These are phyloP conservation scores for Drosophila quasianomalipes DNA, from an alignment of 2,888 invertebrate species.

Conservation along the genomic window DNA sequence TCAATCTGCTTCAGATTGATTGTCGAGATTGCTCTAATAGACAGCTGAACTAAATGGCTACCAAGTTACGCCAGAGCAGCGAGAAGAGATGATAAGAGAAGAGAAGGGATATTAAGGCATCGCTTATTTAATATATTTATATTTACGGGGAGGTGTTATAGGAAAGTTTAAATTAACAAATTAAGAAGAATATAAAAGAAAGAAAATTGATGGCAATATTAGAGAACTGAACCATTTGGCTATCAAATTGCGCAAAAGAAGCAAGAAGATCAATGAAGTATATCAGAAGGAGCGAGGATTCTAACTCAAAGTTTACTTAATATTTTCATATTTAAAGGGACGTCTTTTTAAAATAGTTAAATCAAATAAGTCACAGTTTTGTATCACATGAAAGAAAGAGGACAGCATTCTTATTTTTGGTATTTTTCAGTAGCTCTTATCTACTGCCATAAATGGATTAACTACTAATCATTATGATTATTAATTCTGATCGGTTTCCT, in stretches of 20 bases:
- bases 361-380: background rate
- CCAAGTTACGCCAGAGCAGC: conserved; percentile 23
- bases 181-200: background rate
- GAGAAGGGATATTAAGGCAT: background rate
- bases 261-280: background rate
- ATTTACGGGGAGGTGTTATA: conserved; percentile 5
- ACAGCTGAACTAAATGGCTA: conserved; percentile 11
- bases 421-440: background rate
- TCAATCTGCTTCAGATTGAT: conserved; percentile 58
- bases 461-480: background rate
- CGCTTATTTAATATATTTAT: background rate
- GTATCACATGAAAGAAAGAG: background rate
- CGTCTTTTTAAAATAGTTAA: background rate
- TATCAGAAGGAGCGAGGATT: background rate
- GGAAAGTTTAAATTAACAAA: background rate
- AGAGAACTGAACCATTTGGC: background rate
- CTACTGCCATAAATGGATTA: background rate
- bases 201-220: background rate
- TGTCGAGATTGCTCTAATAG: conserved; percentile 34
- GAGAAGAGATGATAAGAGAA: background rate
- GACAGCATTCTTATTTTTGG: background rate
- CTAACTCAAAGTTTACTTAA: background rate
- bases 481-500: background rate
- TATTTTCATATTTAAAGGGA: background rate
- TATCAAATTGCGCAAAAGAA: background rate